Base-by-base conservation (phyloP, 2,888 invertebrate species). In the Microdon myrmicae region DNA sequence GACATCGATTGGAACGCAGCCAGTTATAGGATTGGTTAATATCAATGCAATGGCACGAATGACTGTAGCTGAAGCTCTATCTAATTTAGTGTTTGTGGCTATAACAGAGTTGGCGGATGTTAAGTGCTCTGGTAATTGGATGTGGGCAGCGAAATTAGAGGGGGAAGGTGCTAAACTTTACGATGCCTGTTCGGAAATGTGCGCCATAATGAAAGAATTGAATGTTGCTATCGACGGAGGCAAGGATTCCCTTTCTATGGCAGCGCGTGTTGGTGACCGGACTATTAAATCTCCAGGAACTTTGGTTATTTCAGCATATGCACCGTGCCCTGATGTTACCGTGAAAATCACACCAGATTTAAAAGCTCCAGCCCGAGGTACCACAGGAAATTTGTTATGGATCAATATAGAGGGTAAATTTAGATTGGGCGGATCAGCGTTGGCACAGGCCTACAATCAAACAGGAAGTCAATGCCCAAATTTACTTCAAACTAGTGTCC, bases 41-140 rank as follows among this genome's bases (percentile, higher is more conserved):
- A 87, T 94, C 0, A 87, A 84, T 1, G 90, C 92, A 8, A 97
- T 97, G 37, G 97, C 96, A 0, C 83, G 97, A 55, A 88, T 98
- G 89, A 90, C 96, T 1, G 91, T 99, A 0, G 94, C 91, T 0
- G 99, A 99, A 80, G 90, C 97, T 1, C 78, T 98, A 12, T 92
- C 93, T 35, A 99, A 99, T 80, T 83, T 99, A 68, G 95, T 88
- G 0, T 89, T 89, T 74, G 88, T 87, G 1, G 85, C 84, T 17
- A 86, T 89, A 37, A 82, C 83, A 0, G 82, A 83, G 47, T 71
- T 88, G 13, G 82, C 89, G 80, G 98, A 99, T 79, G 90, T 98
- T 1, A 99, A 98, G 81, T 97, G 97, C 78, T 96, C 95, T 26
- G 98, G 94, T n/a, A 99, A 99, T 80, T 99, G 98, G 98, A 99